Evolutionary conservation across 2,888 invertebrate genomes (phyloP).

Genomic region (Orchesellides sinensis): DNA sequence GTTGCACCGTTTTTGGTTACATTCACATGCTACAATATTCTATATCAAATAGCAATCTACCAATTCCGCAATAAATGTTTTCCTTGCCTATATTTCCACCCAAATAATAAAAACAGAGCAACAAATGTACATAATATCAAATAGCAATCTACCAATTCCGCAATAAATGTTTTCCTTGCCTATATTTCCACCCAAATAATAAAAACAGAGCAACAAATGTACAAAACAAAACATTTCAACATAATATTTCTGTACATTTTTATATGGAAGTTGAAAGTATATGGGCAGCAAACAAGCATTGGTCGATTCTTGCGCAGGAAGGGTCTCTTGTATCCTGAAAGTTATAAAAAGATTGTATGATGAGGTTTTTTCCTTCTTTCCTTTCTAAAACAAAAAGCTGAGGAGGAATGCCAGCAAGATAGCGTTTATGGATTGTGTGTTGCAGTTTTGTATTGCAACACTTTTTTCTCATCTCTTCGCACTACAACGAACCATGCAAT

Average conservation of each 20-base stretch:
- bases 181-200: background rate
- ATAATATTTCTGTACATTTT: background rate
- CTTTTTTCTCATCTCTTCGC: background rate
- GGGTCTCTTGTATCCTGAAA: background rate
- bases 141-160: constrained; percentile 23
- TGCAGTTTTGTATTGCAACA: background rate
- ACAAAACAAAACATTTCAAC: background rate
- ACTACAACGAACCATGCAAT: background rate
- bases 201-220: background rate
- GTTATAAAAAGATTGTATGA: constrained; percentile 6
- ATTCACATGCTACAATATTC: constrained; percentile 22
- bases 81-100: background rate
- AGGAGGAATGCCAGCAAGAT: background rate
- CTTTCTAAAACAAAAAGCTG: background rate
- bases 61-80: constrained; percentile 16
- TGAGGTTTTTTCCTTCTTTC: background rate
- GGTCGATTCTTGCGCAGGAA: background rate
- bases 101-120: background rate
- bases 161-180: constrained; percentile 8
- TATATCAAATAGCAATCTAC: constrained; percentile 30
- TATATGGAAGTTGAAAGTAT: too few species aligned
- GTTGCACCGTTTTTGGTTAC: constrained; percentile 26
- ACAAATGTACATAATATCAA: background rate
- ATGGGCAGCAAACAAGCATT: background rate
- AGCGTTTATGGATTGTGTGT: background rate